Conservation (phyloP, 2,113 vertebrate species). For the Hippocampus mohnikei region DNA sequence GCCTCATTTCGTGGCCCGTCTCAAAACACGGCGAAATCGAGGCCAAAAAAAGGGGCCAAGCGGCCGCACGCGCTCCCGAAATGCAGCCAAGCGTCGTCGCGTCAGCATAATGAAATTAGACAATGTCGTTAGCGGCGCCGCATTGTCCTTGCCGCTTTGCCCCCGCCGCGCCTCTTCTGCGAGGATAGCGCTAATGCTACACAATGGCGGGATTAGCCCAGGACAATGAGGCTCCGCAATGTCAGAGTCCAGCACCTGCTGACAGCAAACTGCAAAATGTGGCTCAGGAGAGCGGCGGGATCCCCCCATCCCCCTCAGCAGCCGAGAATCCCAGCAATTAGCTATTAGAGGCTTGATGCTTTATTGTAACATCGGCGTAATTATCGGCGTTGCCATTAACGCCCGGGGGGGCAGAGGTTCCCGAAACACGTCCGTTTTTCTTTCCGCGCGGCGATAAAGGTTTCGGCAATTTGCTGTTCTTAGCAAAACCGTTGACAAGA, state of each 20-base stretch:
- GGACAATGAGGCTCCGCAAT: slow-evolving; percentile 62
- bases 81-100: slow-evolving; percentile 21
- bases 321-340: not conserved
- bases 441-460: not conserved
- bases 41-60: not conserved
- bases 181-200: slow-evolving; percentile 71
- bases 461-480: not conserved
- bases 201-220: slow-evolving; percentile 72
- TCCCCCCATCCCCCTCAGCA: not conserved
- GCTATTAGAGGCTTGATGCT: not conserved
- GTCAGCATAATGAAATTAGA: slow-evolving; percentile 70
- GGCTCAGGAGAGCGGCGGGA: not conserved
- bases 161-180: slow-evolving; percentile 36
- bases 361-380: not conserved
- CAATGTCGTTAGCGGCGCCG: slow-evolving; percentile 58
- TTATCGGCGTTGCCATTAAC: not conserved
- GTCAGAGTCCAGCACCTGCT: slow-evolving; percentile 70
- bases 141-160: slow-evolving; percentile 69
- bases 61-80: slow-evolving; percentile 6
- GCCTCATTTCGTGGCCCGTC: not conserved
- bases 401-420: not conserved
- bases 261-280: slow-evolving; percentile 21
- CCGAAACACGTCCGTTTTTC: not conserved
- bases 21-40: not conserved
- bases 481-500: not conserved